These are phyloP conservation scores for Spea hammondii DNA, from an alignment of 2,797 vertebrate species.

Conservation along the genomic window DNA sequence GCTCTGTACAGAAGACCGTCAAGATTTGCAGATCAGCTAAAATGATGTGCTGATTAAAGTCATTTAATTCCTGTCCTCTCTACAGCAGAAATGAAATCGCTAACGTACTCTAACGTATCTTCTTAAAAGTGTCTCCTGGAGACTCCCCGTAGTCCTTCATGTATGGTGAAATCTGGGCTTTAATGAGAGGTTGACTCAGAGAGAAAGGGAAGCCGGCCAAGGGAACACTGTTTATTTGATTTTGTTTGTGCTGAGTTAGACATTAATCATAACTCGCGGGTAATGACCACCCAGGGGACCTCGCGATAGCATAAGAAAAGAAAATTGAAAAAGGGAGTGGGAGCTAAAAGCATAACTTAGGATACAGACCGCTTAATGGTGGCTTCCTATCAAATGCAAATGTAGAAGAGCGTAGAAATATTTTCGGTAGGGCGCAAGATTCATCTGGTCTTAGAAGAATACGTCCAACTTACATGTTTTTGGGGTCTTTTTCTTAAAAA, in stretches of 20 bases:
- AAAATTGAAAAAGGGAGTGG: constrained; percentile 24
- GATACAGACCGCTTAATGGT: no score
- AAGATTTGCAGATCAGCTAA: constrained; percentile 25
- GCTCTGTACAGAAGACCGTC: background rate
- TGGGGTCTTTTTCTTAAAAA: no score
- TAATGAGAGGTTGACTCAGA: constrained; percentile 42
- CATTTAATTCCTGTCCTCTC: background rate
- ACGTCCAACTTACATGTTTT: no score
- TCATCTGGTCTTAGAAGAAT: no score
- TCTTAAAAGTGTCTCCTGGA: constrained; percentile 16
- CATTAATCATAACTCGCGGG: constrained; percentile 47
- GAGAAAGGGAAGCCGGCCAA: background rate
- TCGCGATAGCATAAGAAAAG: constrained; percentile 8
- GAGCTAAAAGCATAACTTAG: background rate
- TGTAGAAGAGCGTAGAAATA: background rate
- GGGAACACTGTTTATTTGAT: constrained; percentile 38
- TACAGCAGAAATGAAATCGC: constrained; percentile 19
- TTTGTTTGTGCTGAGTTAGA: constrained; percentile 54
- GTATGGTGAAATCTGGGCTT: constrained; percentile 25
- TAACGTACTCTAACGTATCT: constrained; percentile 4
- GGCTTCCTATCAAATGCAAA: background rate
- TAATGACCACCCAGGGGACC: constrained; percentile 55
- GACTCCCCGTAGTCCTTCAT: constrained; percentile 13
- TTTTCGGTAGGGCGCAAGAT: background rate
- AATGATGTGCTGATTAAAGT: constrained; percentile 39